Evolutionary conservation across 2,113 vertebrate species (phyloP).

Genomic region (Andinoacara biseriatus): DNA sequence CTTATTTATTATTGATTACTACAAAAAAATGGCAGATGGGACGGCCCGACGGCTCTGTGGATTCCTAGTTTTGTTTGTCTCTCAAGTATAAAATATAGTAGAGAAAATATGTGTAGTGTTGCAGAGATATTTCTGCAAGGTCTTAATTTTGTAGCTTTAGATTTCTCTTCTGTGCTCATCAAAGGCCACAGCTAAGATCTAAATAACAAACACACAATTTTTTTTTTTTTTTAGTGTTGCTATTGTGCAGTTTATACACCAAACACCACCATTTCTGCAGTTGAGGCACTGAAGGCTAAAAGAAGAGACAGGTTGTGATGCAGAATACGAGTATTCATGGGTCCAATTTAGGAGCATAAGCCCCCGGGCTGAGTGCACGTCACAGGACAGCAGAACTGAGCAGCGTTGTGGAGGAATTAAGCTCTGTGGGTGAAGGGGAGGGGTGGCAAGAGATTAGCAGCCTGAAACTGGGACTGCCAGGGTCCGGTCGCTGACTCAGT

Average conservation of each 20-base stretch:
- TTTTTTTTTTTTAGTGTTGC: not conserved
- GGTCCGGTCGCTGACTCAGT: slow-evolving; percentile 54
- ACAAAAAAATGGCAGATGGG: not conserved
- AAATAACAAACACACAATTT: not conserved
- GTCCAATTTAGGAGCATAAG: slow-evolving; percentile 48
- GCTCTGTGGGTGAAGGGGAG: slow-evolving; percentile 35
- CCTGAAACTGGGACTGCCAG: slow-evolving; percentile 61
- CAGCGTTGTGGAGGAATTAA: slow-evolving; percentile 65
- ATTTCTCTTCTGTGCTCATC: not conserved
- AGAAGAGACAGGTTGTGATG: slow-evolving; percentile 53
- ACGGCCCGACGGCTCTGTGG: not conserved
- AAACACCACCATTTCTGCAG: not conserved
- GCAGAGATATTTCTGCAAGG: not conserved
- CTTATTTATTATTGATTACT: not conserved
- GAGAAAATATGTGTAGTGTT: not conserved
- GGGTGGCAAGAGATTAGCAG: slow-evolving; percentile 65
- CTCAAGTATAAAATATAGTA: not conserved
- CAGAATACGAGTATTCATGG: slow-evolving; percentile 49
- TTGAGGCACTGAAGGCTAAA: slow-evolving; percentile 25
- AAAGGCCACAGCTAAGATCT: not conserved
- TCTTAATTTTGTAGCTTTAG: not conserved
- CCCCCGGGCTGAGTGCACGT: slow-evolving; percentile 47
- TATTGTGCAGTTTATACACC: not conserved
- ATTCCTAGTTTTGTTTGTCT: not conserved
- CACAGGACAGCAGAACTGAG: slow-evolving; percentile 65